A percentile compares a stretch with the other conserved stretches of the same genome.
phyloP scores from a whole-genome alignment of 2,113 vertebrate species.

The Agelaius phoeniceus region DNA sequence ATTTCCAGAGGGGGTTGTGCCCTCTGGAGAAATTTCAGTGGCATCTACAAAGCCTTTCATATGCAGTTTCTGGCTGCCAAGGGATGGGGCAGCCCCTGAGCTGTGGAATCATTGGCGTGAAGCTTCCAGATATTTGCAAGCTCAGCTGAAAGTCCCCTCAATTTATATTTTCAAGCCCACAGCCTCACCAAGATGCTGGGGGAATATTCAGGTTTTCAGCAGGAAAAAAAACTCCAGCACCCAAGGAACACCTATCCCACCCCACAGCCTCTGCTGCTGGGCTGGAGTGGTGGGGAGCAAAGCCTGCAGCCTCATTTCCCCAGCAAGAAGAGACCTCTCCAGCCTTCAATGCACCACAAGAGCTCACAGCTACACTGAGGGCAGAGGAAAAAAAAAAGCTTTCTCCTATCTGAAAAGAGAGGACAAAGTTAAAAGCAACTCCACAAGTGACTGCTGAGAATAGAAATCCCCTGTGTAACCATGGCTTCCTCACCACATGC shows the following conservation, averaged over 20 bases:
- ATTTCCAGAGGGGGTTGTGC: not conserved
- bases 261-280: not conserved
- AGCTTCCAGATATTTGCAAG: not conserved
- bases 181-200: not conserved
- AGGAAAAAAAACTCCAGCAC: not conserved
- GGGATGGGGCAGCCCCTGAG: not conserved
- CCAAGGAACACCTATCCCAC: fast-evolving
- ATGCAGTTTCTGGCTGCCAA: not conserved
- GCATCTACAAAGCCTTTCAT: not conserved
- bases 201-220: not conserved
- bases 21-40: not conserved
- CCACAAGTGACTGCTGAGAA: not conserved
- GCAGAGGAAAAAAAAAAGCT: not conserved
- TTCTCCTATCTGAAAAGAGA: not conserved
- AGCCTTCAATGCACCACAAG: not conserved
- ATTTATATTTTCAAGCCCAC: fast-evolving
- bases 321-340: not conserved
- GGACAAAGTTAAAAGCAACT: not conserved
- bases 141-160: not conserved
- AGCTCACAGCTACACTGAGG: not conserved
- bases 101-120: not conserved
- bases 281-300: not conserved
- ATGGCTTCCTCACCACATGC: not conserved
- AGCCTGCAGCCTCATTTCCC: not conserved
- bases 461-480: not conserved